These are phyloP conservation scores for Blennius ocellaris DNA, from an alignment of 2,113 vertebrate species.

Conservation along the genomic window DNA sequence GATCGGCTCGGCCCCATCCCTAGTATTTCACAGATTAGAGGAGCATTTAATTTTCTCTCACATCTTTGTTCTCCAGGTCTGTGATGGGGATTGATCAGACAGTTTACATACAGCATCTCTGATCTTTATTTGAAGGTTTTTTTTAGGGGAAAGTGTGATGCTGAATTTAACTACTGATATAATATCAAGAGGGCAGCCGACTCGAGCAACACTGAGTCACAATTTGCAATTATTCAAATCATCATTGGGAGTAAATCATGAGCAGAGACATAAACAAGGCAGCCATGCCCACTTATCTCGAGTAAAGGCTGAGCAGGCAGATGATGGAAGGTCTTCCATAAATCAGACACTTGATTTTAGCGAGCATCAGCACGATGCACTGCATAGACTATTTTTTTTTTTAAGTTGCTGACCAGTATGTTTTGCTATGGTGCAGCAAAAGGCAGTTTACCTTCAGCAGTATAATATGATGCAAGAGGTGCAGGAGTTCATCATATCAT, in stretches of 20 bases:
- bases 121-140: slow-evolving; percentile 3
- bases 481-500: neutral
- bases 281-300: slow-evolving; percentile 25
- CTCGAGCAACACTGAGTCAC: neutral
- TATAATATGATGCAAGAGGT: neutral
- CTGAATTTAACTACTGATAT: slow-evolving; percentile 12
- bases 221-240: slow-evolving; percentile 20
- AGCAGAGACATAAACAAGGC: slow-evolving; percentile 27
- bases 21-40: neutral
- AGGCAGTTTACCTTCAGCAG: slow-evolving; percentile 8
- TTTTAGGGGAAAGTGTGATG: slow-evolving; percentile 2
- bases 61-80: slow-evolving; percentile 7
- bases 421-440: slow-evolving; percentile 52
- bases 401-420: slow-evolving; percentile 51
- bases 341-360: slow-evolving; percentile 38
- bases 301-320: slow-evolving; percentile 24
- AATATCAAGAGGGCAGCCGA: slow-evolving; percentile 1
- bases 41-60: slow-evolving; percentile 9
- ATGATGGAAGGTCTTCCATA: slow-evolving; percentile 30
- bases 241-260: neutral
- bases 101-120: slow-evolving; percentile 3
- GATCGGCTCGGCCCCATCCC: too few relatives aligned
- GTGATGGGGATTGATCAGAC: slow-evolving; percentile 9
- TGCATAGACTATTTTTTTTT: slow-evolving; percentile 19
- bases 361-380: slow-evolving; percentile 36